Base-by-base conservation (phyloP, 53 echinoderm and acorn worm genomes). In the Holothuria leucospilota region DNA sequence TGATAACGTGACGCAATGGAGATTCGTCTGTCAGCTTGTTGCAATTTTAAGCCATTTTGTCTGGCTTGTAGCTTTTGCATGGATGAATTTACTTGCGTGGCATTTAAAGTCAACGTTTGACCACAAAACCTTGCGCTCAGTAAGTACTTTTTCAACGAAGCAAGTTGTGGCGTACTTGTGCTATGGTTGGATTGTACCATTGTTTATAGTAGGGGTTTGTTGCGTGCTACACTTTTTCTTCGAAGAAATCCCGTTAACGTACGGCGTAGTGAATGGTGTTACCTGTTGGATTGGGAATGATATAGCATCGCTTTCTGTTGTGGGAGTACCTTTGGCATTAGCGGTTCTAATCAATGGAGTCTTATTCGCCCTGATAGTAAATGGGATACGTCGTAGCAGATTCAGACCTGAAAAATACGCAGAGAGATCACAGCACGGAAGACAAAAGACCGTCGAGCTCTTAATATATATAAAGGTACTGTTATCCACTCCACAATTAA, bases 21-120 rank as follows among this genome's bases (percentile, higher is more conserved):
- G 20, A 13, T 41, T 20, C 23, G n/a, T 88, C 71, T 88, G 89
- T 42, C 72, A 64, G 8, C 39, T 70, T 41, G 62, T 83, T 6
- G 84, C 83, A 25, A 60, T 75, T 28, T 39, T 73, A 13, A 63
- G 70, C 18, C 89, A 88, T 63, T 88, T 83, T 64, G 39, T 39
- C n/a, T 84, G 71, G 69, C 75, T 88, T 29, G 82, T 84, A 12
- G 46, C 89, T 8, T 72, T 88, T 42, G 49, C 83, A 2, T 88
- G 89, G 89, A 84, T 78, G 72, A 88, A 88, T 39, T 30, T 88
- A 15, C 84, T 88, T 4, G 89, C 84, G 6, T 88, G 89, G 89
- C 71, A 83, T 29, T 26, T 88, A 63, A 71, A 74, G 28, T 56
- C 59, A 25, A 78, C 78, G 14, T 78, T 78, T 58, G 56, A 58